phyloP scores from a whole-genome alignment of 2,888 invertebrate genomes.

The Oscheius myriophilus region DNA sequence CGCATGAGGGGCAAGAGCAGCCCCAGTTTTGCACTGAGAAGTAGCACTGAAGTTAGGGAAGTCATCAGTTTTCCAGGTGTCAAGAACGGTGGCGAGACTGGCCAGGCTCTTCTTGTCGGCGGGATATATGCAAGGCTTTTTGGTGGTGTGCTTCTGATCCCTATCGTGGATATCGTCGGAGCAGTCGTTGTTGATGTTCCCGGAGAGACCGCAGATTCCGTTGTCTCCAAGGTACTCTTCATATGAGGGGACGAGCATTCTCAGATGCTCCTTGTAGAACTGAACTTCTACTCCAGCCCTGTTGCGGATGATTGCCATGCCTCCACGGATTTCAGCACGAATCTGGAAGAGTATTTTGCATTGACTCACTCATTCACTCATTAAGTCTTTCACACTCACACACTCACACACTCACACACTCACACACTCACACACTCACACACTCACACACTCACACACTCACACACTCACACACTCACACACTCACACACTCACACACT shows the following conservation, averaged over 20 bases:
- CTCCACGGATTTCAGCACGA: background rate
- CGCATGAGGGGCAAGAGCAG: background rate
- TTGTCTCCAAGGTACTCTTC: background rate
- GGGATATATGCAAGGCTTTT: background rate
- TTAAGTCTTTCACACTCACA: background rate
- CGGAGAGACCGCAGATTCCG: background rate
- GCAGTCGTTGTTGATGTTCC: constrained; percentile 1
- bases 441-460: too few species aligned
- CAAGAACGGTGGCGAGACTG: background rate
- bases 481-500: too few species aligned
- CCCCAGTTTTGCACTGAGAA: background rate
- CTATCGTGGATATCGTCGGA: background rate
- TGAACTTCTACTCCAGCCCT: background rate
- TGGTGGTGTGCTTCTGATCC: background rate
- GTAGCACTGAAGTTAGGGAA: background rate
- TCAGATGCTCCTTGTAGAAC: background rate
- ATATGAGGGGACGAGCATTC: background rate
- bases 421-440: too few species aligned
- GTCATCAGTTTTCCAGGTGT: constrained; percentile 1
- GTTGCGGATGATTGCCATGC: background rate
- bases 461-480: too few species aligned
- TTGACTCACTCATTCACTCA: too few species aligned
- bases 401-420: too few species aligned
- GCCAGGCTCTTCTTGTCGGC: background rate
- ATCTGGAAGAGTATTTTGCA: background rate